These are phyloP conservation scores for Molossus alvarezi DNA, from an alignment of 2,797 vertebrate species.

Conservation along the genomic window DNA sequence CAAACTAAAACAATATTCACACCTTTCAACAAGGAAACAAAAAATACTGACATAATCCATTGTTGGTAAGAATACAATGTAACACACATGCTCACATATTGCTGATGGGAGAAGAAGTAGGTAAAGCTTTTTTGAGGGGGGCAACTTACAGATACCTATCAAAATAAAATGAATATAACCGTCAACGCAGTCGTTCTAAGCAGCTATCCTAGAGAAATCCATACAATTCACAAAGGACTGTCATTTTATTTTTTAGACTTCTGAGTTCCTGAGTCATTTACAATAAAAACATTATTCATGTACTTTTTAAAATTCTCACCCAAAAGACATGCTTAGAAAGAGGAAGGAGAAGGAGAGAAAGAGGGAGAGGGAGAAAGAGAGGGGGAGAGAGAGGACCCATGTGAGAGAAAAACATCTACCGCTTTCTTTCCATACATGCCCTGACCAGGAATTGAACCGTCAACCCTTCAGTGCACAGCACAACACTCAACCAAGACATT, in stretches of 20 bases:
- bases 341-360: too few species aligned
- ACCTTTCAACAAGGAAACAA: conserved; percentile 26
- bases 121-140: not conserved
- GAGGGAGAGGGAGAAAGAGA: too few species aligned
- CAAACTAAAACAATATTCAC: conserved; percentile 34
- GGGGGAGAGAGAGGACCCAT: too few species aligned
- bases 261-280: conserved; percentile 8
- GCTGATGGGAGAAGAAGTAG: not conserved
- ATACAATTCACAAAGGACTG: not conserved
- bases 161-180: conserved; percentile 45
- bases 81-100: not conserved
- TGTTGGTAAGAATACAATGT: conserved; percentile 35
- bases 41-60: conserved; percentile 23
- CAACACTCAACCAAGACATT: not conserved
- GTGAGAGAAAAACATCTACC: too few species aligned
- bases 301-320: not conserved
- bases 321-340: not conserved
- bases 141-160: not conserved
- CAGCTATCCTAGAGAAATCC: conserved; percentile 21
- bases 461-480: not conserved
- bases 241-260: conserved; percentile 62
- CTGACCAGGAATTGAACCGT: too few species aligned
- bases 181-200: conserved; percentile 24
- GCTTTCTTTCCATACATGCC: too few species aligned
- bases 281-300: conserved; percentile 47